phyloP scores from a whole-genome alignment of 2,113 vertebrate genomes.

The Macaca mulatta region DNA sequence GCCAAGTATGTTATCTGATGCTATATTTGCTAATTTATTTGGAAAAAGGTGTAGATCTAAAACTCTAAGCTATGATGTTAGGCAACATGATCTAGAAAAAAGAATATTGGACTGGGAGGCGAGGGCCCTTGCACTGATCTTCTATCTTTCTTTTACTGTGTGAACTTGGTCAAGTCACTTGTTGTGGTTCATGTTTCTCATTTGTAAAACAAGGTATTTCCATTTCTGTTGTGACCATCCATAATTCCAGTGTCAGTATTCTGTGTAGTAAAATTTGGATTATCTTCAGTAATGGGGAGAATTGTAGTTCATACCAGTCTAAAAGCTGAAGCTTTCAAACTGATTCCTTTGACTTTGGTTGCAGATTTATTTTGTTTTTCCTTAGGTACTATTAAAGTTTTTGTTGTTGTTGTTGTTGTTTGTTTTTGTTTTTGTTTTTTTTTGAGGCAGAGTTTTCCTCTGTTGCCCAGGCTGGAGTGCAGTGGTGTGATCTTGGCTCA shows the following conservation, averaged over 20 bases:
- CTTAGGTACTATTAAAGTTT: not conserved
- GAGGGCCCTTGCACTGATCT: not conserved
- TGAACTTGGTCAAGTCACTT: not conserved
- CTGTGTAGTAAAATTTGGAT: slow-evolving; percentile 12
- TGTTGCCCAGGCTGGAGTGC: too few species aligned
- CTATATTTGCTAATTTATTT: slow-evolving; percentile 64
- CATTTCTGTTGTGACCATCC: not conserved
- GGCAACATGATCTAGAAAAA: not conserved
- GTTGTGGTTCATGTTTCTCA: slow-evolving; percentile 37
- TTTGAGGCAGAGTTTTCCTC: too few species aligned
- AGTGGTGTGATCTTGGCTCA: too few species aligned
- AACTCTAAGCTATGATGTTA: slow-evolving; percentile 20
- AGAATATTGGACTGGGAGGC: not conserved
- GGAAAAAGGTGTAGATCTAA: slow-evolving; percentile 52
- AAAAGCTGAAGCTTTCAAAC: not conserved
- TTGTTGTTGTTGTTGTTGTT: too few species aligned
- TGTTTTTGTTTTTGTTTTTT: too few species aligned
- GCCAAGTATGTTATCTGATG: slow-evolving; percentile 44
- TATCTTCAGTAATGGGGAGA: not conserved
- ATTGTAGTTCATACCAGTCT: not conserved
- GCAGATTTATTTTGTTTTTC: not conserved
- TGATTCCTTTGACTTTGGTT: not conserved
- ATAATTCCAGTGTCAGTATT: not conserved
- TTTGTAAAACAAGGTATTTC: not conserved
- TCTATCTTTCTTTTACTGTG: not conserved